Evolutionary conservation across 2,797 vertebrate species (phyloP), one percentile per base, ranked within the genome.

Genomic region (Novumbra hubbsi): DNA sequence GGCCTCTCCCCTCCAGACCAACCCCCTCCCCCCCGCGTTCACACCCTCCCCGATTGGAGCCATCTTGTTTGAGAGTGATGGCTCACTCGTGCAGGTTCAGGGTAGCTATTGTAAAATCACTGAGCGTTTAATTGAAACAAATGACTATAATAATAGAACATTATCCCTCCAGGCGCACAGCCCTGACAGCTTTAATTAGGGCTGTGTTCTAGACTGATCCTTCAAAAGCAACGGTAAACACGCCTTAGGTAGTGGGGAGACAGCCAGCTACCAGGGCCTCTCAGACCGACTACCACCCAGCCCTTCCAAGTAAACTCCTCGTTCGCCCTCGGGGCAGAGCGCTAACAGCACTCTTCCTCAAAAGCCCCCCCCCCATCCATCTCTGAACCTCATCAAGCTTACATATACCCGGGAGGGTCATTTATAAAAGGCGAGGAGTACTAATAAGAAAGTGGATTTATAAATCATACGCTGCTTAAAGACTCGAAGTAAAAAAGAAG

Each of bases 71-170:
- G 94, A 92, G 95, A 97, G 94, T 97, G 96, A 98, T 96, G 94
- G 95, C 95, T 95, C 91, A 93, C 93, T 95, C 92, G 87, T 94
- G 92, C 96, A 98, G 97, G 96, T 98, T 96, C 95, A 95, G 95
- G 95, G 94, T 96, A 95, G 97, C 95, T 98, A 94, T 94, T 97
- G 96, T 98, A 97, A 98, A 97, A 98, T 96, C 97, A 98, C 95
- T 93, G 95, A 95, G 97, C 96, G 95, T 97, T 99, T 98, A 98
- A 99, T 99, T 98, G 97, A 98, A 99, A 99, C 97, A 98, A 99
- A 98, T 95, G 96, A 97, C 95, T 96, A 95, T 98, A 98, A 98
- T 99, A 98, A 99, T 97, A 95, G 96, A 95, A 97, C 96, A 98
- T 99, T 98, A 98, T 98, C 97, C 96, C 97, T 91, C 95, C 95